Conservation (phyloP, 2,113 vertebrate genomes). For the Piliocolobus tephrosceles region DNA sequence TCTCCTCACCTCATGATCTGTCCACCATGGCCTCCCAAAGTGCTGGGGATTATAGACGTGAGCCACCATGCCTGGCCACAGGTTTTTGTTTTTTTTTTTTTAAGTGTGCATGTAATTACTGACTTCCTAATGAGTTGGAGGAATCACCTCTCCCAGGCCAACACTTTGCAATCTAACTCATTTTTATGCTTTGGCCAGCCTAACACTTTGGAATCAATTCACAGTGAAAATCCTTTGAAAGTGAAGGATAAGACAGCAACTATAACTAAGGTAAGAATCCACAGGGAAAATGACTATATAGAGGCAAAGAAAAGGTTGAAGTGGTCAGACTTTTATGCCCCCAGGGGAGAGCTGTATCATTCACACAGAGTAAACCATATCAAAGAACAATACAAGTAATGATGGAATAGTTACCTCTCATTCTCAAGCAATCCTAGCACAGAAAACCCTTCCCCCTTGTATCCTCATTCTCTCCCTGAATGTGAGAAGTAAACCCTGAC, state of each 20-base stretch:
- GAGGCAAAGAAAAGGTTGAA: slow-evolving; percentile 45
- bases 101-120: not conserved
- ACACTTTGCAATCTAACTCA: not conserved
- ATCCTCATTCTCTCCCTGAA: not conserved
- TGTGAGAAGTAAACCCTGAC: not conserved
- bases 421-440: not conserved
- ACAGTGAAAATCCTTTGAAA: slow-evolving; percentile 35
- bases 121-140: not conserved
- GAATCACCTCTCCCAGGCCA: not conserved
- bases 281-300: slow-evolving; percentile 61
- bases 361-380: not conserved
- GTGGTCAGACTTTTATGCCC: slow-evolving; percentile 27
- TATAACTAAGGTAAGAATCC: slow-evolving; percentile 67
- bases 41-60: too few species aligned
- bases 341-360: slow-evolving; percentile 22
- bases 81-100: not conserved
- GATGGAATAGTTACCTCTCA: not conserved
- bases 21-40: too few species aligned
- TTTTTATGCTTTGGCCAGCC: not conserved
- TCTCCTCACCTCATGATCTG: too few species aligned
- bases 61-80: too few species aligned
- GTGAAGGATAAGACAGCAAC: not conserved
- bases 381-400: not conserved
- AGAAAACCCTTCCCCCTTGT: not conserved
- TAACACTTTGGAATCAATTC: not conserved